Evolutionary conservation across 2,113 vertebrate species (phyloP), one percentile per base, ranked within the genome.

Genomic region (Hassar affinis): DNA sequence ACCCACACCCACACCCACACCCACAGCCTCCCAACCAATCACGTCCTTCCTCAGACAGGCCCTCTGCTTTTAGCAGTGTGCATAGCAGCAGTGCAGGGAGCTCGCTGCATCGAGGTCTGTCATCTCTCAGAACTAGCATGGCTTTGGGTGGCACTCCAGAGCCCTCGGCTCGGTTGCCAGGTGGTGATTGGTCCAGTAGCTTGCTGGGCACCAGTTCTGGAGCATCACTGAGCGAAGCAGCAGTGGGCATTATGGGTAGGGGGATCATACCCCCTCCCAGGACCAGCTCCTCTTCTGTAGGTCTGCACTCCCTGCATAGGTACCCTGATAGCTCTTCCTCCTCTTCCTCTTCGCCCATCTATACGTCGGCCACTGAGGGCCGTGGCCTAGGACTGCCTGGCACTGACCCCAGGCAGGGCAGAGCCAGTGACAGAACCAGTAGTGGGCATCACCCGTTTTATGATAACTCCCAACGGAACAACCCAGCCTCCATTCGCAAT

Each of bases 1-100:
- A 93, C 93, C 89, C 91, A 92, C 92, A 92, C 92, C 90, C 92
- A 78, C 80, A 84, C 61, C 75, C 72, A 6, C 61, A 22, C 87
- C 93, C 93, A 91, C 93, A 93, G 93, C 89, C 91, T 7, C n/a
- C 90, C 0, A 88, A 85, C 27, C 45, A 75, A 84, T 76, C 52
- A 59, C 83, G 52, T 17, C 75, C 80, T 64, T 33, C 83, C 86
- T 33, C 96, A 64, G 95, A 98, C 87, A 94, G 97, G 78, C 94
- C 96, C 80, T 99, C 97, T 14, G 97, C 98, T 93, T 99, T 99
- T 90, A 99, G 97, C 91, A 97, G 96, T 4, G 97, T 99, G 87
- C 97, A 98, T 92, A 96, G 97, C 91, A 95, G 95, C 89, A 93
- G 95, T 77, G 94, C 94, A 57, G 94, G 96, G 87, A 92, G 95